phyloP scores from a whole-genome alignment of 2,797 vertebrate genomes.

The Hydrophis major region DNA sequence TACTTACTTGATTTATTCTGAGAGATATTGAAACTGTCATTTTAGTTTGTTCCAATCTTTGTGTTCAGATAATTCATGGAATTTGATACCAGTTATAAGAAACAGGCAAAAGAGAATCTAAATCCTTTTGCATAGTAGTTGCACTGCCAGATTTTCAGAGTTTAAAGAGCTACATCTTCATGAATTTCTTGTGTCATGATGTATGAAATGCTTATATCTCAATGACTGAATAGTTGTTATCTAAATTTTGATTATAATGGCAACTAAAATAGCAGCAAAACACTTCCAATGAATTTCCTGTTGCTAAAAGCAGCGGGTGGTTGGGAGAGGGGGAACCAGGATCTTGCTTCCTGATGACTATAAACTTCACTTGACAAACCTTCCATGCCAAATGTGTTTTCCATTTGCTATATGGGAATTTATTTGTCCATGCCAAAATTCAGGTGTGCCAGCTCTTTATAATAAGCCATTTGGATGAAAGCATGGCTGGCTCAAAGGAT shows the following conservation, averaged over 20 bases:
- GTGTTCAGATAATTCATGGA: slow-evolving; percentile 76
- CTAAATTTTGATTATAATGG: slow-evolving; percentile 71
- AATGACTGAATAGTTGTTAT: slow-evolving; percentile 49
- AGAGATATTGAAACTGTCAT: slow-evolving; percentile 60
- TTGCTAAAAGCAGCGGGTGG: slow-evolving; percentile 58
- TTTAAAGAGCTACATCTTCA: slow-evolving; percentile 73
- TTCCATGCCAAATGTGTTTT: slow-evolving; percentile 83
- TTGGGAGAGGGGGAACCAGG: slow-evolving; percentile 61
- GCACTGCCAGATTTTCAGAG: slow-evolving; percentile 67
- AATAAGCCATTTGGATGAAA: slow-evolving; percentile 86
- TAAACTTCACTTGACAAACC: slow-evolving; percentile 76
- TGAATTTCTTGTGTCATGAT: slow-evolving; percentile 55
- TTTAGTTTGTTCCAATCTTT: slow-evolving; percentile 56
- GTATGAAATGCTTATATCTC: slow-evolving; percentile 39
- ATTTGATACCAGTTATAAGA: slow-evolving; percentile 76
- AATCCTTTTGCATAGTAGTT: slow-evolving; percentile 70
- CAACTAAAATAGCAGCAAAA: slow-evolving; percentile 71
- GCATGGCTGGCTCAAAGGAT: slow-evolving; percentile 84
- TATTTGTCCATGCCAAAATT: slow-evolving; percentile 83
- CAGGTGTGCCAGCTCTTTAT: slow-evolving; percentile 85
- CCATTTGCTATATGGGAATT: slow-evolving; percentile 82
- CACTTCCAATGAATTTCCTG: slow-evolving; percentile 75
- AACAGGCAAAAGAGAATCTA: slow-evolving; percentile 71
- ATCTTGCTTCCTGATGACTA: slow-evolving; percentile 76
- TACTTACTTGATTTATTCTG: slow-evolving; percentile 42